Evolutionary conservation across 2,797 vertebrate genomes (phyloP).

Genomic region (Poeciliopsis gracilis): DNA sequence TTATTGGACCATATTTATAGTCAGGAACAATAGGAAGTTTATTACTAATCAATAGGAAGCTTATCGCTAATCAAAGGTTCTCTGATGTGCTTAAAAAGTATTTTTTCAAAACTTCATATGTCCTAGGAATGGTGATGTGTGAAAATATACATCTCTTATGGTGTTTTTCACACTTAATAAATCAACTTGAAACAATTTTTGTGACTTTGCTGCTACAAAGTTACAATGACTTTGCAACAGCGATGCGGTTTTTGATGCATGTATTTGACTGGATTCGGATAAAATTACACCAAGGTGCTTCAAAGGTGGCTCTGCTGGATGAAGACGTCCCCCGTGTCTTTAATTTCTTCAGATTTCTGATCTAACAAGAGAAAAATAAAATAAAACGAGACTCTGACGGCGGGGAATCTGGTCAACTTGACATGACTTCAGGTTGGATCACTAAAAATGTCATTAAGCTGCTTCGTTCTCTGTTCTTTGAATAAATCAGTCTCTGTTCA

Average conservation of each 20-base stretch:
- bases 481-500: background rate
- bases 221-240: too few relatives aligned
- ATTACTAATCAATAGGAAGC: background rate
- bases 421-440: background rate
- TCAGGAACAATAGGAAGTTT: background rate
- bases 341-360: background rate
- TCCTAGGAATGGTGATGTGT: background rate
- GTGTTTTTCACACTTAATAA: background rate
- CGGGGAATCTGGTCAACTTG: background rate
- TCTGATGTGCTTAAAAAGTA: background rate
- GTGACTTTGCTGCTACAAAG: background rate
- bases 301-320: background rate
- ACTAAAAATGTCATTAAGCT: constrained; percentile 28
- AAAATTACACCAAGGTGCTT: background rate
- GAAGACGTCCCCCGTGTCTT: background rate
- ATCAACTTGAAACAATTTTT: background rate
- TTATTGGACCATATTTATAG: background rate
- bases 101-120: background rate
- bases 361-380: background rate
- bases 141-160: background rate
- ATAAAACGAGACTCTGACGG: background rate
- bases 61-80: background rate
- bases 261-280: background rate
- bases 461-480: constrained; percentile 17
- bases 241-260: background rate